Evolutionary conservation across 1,140 invertebrate genomes (phyloP).

Genomic region (Drosophila littoralis): DNA sequence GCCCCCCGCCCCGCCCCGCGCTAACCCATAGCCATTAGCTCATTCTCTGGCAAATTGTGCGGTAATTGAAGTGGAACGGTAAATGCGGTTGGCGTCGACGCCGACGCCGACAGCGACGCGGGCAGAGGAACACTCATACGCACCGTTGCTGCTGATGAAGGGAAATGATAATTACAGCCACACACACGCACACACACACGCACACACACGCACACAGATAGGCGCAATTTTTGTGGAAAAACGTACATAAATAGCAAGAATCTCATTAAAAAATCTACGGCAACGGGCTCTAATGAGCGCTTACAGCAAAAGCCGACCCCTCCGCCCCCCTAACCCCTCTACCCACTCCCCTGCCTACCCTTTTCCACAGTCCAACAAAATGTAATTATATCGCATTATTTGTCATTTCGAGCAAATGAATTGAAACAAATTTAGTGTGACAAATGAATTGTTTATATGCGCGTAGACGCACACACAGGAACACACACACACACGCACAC

Average conservation of each 20-base stretch:
- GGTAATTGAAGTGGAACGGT: constrained; percentile 55
- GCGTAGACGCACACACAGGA: neutral
- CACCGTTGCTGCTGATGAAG: constrained; percentile 63
- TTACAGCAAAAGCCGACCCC: neutral
- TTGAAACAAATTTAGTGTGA: constrained; percentile 84
- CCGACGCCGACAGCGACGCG: constrained; percentile 7
- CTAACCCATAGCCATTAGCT: neutral
- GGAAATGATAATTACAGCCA: constrained; percentile 72
- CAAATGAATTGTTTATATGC: constrained; percentile 79
- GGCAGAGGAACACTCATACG: constrained; percentile 50
- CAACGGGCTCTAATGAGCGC: constrained; percentile 58
- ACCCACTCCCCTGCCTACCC: neutral
- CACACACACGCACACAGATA: constrained; percentile 20
- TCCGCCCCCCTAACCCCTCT: no score
- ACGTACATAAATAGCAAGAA: constrained; percentile 81
- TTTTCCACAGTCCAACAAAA: constrained; percentile 37
- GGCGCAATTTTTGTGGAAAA: constrained; percentile 74
- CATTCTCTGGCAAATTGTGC: constrained; percentile 32
- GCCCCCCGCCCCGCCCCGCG: neutral
- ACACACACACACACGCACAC: neutral
- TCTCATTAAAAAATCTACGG: constrained; percentile 75
- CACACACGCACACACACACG: constrained; percentile 16
- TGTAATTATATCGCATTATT: constrained; percentile 82
- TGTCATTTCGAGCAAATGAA: constrained; percentile 84
- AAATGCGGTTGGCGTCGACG: constrained; percentile 30